A percentile compares a stretch with the other conserved stretches of the same genome.
Conservation (phyloP, 2,113 vertebrate genomes). For the Malaclemys terrapin region DNA sequence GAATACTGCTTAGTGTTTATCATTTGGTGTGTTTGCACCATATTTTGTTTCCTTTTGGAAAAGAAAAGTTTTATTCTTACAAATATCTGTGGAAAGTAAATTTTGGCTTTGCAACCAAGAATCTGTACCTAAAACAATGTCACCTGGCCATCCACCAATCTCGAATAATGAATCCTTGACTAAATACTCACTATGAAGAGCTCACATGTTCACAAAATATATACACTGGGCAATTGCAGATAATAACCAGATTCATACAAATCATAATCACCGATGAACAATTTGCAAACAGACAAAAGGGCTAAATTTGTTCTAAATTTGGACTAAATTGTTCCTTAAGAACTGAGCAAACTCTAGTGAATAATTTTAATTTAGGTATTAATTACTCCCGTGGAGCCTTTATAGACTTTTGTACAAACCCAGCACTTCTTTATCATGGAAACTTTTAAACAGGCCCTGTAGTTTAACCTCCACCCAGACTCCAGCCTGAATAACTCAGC, state of each 20-base stretch:
- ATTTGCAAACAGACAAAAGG: slow-evolving; percentile 70
- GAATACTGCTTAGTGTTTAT: not conserved
- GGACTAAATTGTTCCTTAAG: slow-evolving; percentile 56
- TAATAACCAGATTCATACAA: slow-evolving; percentile 68
- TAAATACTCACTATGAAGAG: not conserved
- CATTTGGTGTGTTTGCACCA: not conserved
- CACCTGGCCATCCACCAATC: not conserved
- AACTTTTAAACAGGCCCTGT: not conserved
- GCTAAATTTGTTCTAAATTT: slow-evolving; percentile 64
- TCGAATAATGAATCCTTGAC: not conserved
- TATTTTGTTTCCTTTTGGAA: slow-evolving; percentile 6
- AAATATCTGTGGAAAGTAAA: not conserved
- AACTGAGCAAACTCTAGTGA: slow-evolving; percentile 46
- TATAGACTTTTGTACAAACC: not conserved
- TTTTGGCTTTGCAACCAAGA: not conserved
- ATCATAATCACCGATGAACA: slow-evolving; percentile 60
- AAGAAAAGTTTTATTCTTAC: slow-evolving; percentile 20
- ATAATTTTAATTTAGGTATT: slow-evolving; percentile 47
- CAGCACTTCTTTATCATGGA: slow-evolving; percentile 22
- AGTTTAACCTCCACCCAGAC: slow-evolving; percentile 4
- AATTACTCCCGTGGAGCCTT: slow-evolving; percentile 41
- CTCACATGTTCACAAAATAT: slow-evolving; percentile 26
- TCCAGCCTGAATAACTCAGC: not conserved
- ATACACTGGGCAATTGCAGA: slow-evolving; percentile 41
- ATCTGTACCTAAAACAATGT: not conserved